Evolutionary conservation across 1,140 invertebrate genomes (phyloP), one percentile per base, ranked within the genome.

Genomic region (Monochamus saltuarius): DNA sequence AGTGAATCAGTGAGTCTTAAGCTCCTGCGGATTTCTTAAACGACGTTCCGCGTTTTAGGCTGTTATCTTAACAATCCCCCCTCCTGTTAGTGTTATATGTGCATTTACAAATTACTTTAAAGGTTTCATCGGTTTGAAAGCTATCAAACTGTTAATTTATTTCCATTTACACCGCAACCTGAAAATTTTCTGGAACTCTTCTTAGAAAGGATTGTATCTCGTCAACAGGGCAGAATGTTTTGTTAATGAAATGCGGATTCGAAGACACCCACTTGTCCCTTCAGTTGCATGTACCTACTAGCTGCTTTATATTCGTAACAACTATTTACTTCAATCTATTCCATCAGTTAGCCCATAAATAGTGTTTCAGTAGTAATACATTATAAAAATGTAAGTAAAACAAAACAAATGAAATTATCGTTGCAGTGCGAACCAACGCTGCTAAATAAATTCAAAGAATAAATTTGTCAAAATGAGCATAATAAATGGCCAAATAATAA

Each of bases 161-260:
- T 29, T n/a, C 17, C 22, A 40, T 53, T 46, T 46, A 46, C 43
- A 17, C 22, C 6, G 43, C 43, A 34, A 17, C 42, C 4, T 19
- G 42, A 19, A 58, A 50, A 49, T 58, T 47, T 46, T 17, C 11
- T 47, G 49, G 7, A 47, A 49, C 46, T 34, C 40, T 58, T 58
- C 46, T 34, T 45, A 17, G 40, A 56, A 56, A 16, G 51, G 62
- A 64, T 60, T 36, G 51, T 59, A 60, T 64, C 62, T 17, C 36
- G 22, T 52, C 56, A 38, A 17, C 57, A 49, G 49, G 57, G 39
- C 50, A 57, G 43, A 56, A 64, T 60, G 56, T 51, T 59, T 64
- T 47, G 45, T 52, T 64, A 64, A 64, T 64, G 62, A 64, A 64
- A 64, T 64, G 62, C 62, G 46, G 62, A 57, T 64, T 59, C 51